Base-by-base conservation (phyloP, 2,888 invertebrate species). In the Apotomis turbidana region DNA sequence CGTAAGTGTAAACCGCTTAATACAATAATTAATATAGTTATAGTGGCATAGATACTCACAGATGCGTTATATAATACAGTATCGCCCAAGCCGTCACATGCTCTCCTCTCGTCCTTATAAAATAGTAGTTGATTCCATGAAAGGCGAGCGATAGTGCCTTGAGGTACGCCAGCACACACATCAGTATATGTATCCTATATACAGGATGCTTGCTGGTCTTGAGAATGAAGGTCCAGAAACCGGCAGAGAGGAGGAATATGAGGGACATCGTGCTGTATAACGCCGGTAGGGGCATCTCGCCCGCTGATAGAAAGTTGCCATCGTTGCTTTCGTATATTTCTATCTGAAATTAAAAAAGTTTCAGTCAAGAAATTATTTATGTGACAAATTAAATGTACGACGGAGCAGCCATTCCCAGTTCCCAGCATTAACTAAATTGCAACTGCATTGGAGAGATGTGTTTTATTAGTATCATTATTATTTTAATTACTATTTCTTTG, bases 41-140 rank as follows among this genome's bases (percentile, higher is more conserved):
- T 41, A 41, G 41, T 41, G 6, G 41, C 5, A 41, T 41, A 0
- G 6, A 76, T 83, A 95, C 96, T 95, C 90, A 97, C 96, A 99
- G 94, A 94, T 99, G 99, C n/a, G 98, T 98, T 68, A 99, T 97
- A 84, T 99, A 99, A 87, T 97, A 99, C 2, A 99, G 92, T 79
- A 99, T 97, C 0, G 99, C 99, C 99, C 99, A 99, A 0, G 99
- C 97, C 38, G 99, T 98, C 4, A 98, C 97, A 84, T 99, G 99
- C 78, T 97, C 97, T 0, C 99, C 99, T 76, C 97, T 95, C 13
- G 95, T 96, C 89, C 98, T 97, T 83, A 99, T 99, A 85, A 98
- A 99, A 86, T 99, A 98, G 84, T 96, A 98, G 86, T 98, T 98
- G 68, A 98, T 97, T 0, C 98, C 98, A 87, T 99, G 99, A 90